Percentiles rank a stretch among this genome's conserved stretches.
Conservation (phyloP, 2,113 vertebrate species). For the Puntigrus tetrazona region DNA sequence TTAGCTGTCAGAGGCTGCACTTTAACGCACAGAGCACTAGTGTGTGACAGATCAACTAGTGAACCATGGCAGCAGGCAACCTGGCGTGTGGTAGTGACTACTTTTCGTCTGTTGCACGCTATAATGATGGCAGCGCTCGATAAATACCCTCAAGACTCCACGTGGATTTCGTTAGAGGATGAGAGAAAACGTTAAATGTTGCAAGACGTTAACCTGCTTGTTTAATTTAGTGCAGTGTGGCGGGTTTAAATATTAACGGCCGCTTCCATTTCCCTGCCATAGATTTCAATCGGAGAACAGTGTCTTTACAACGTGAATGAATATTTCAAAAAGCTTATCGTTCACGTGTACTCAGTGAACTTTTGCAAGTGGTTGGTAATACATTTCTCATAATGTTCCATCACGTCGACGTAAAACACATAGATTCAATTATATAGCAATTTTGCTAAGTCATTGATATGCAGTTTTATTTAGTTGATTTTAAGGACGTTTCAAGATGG, state of each 20-base stretch:
- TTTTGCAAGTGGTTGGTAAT: neutral
- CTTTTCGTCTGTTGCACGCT: constrained; percentile 64
- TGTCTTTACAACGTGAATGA: constrained; percentile 54
- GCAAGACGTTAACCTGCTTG: constrained; percentile 69
- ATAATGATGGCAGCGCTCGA: constrained; percentile 67
- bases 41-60: neutral
- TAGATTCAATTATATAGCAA: no score
- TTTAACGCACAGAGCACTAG: neutral
- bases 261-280: constrained; percentile 62
- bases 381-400: neutral
- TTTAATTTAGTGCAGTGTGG: constrained; percentile 72
- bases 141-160: constrained; percentile 63
- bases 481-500: neutral
- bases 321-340: constrained; percentile 55
- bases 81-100: neutral
- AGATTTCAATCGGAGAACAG: constrained; percentile 56
- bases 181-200: constrained; percentile 69
- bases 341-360: constrained; percentile 23
- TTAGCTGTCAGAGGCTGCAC: constrained; percentile 22
- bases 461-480: neutral
- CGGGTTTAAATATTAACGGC: constrained; percentile 67
- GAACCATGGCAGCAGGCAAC: neutral
- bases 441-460: neutral
- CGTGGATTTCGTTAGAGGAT: constrained; percentile 69
- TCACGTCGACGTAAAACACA: no score